Evolutionary conservation across 2,797 vertebrate genomes (phyloP).

Genomic region (Huso huso): DNA sequence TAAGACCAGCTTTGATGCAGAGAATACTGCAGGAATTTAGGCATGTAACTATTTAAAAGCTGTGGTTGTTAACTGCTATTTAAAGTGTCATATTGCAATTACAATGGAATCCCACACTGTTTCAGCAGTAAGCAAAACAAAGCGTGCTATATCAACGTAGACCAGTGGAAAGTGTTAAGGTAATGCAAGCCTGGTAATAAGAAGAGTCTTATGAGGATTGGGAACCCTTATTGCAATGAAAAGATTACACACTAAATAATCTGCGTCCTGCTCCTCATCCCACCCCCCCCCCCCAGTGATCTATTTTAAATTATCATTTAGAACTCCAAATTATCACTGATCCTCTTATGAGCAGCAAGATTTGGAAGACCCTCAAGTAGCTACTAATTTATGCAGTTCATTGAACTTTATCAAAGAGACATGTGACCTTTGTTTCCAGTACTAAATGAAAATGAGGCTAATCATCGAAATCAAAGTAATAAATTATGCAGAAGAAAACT

Average conservation of each 20-base stretch:
- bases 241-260: background rate
- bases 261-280: slow-evolving; percentile 1
- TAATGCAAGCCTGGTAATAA: no score
- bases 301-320: slow-evolving; percentile 4
- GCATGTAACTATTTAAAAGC: no score
- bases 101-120: no score
- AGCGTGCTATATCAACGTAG: no score
- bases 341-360: background rate
- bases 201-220: background rate
- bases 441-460: slow-evolving; percentile 52
- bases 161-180: no score
- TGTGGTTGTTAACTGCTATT: no score
- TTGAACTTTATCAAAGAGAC: slow-evolving; percentile 47
- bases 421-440: slow-evolving; percentile 52
- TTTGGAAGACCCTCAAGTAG: slow-evolving; percentile 30
- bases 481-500: slow-evolving; percentile 40
- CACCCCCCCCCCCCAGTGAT: background rate
- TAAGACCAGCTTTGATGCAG: no score
- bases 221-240: background rate
- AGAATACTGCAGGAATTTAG: no score
- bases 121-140: no score
- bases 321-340: background rate
- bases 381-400: slow-evolving; percentile 43
- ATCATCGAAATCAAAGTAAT: slow-evolving; percentile 48
- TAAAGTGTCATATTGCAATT: no score